Conservation (phyloP, 1,140 invertebrate species). For the Lordiphosa collinella region DNA sequence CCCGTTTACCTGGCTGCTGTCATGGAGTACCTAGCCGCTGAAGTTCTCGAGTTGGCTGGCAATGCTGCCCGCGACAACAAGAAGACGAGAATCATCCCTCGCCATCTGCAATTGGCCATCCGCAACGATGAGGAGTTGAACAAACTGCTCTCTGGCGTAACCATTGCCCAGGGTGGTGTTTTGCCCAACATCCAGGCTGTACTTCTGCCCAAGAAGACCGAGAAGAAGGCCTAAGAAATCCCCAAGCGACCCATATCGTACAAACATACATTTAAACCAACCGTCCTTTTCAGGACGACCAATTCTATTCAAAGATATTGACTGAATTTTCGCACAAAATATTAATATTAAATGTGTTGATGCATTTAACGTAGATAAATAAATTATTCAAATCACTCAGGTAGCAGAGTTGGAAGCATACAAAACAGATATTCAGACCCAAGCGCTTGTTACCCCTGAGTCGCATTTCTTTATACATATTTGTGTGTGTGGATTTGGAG, state of each 20-base stretch:
- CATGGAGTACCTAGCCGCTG: conserved; percentile 84
- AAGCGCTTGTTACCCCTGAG: no score
- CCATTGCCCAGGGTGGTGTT: conserved; percentile 91
- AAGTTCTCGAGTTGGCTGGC: conserved; percentile 88
- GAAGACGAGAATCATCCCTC: conserved; percentile 87
- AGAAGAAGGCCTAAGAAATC: conserved; percentile 66
- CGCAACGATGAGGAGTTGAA: conserved; percentile 93
- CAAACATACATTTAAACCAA: conserved; percentile 15
- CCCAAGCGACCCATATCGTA: background rate
- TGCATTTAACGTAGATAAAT: no score
- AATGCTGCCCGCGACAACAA: conserved; percentile 87
- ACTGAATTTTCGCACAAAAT: conserved; percentile 2
- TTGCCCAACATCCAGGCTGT: conserved; percentile 89
- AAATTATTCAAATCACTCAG: no score
- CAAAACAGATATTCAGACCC: no score
- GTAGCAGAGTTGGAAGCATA: no score
- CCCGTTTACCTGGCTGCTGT: conserved; percentile 86
- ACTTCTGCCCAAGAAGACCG: conserved; percentile 82
- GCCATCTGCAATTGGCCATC: conserved; percentile 91
- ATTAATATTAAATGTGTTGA: no score
- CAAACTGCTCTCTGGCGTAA: conserved; percentile 88
- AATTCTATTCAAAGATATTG: conserved; percentile 9
- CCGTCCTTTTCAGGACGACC: conserved; percentile 50
- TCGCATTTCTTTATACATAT: no score
- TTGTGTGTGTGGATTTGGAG: no score